Base-by-base conservation (phyloP, 2,797 vertebrate species). In the Petrocephalus sullivani region DNA sequence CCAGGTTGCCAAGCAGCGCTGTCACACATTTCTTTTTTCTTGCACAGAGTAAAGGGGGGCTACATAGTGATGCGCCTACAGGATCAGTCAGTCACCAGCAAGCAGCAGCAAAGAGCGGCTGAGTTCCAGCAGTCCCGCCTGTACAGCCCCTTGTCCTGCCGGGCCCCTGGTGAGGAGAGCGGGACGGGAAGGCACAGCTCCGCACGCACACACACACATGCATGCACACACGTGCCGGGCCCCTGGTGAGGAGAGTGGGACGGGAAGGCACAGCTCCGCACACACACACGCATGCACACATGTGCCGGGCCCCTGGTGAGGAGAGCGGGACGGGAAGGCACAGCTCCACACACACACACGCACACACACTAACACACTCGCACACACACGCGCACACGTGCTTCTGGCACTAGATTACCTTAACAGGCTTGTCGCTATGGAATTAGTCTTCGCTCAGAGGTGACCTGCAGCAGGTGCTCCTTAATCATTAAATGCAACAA, bases 221-320 rank as follows among this genome's bases (percentile, higher is more conserved):
- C 28, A 28, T 28, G 28, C 28, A 28, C 28, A 28, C 28, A 28
- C 28, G 28, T 93, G 92, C 86, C 95, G 98, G 90, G 96, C 93
- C 3, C 96, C 95, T 4, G 96, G 98, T 99, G 92, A 95, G 94
- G 85, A 67, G 1, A 56, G 4, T 1, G 16, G 10, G 64, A 37
- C 12, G 12, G 28, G 19, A 75, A 12, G 0, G 9, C 23, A 3
- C 23, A 16, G 28, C 6, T 28, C 28, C 28, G 28, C 28, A 28
- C 28, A 28, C 28, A 28, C 28, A 28, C 28, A 28, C 28, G 1
- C 28, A 28, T 28, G 28, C 28, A 28, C 28, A 28, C 28, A 28
- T 1, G 28, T 93, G 92, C 86, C 95, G 98, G 90, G 96, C 93
- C 3, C 96, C 95, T 4, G 96, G 98, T 99, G 92, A 95, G 94